Evolutionary conservation across 2,797 vertebrate species (phyloP).

Genomic region (Chaetophractus vellerosus): DNA sequence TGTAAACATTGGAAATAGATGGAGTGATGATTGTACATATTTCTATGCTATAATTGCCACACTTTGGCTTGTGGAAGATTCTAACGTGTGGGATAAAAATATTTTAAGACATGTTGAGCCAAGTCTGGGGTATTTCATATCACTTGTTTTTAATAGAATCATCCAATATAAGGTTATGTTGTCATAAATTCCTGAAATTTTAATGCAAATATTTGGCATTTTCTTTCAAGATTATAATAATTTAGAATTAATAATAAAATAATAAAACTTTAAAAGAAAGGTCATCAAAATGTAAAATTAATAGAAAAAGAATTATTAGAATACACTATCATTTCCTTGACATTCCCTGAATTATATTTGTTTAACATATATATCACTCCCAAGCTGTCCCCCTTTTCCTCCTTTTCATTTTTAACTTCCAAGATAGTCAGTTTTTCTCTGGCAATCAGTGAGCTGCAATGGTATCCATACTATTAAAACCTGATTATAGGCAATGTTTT

Average conservation of each 20-base stretch:
- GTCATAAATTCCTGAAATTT: neutral
- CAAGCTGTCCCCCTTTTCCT: neutral
- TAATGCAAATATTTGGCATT: neutral
- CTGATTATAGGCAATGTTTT: neutral
- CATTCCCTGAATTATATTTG: neutral
- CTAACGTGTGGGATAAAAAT: neutral
- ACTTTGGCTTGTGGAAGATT: neutral
- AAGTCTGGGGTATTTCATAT: neutral
- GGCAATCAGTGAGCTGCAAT: neutral
- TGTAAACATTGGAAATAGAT: neutral
- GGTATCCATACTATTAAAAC: neutral
- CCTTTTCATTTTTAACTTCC: neutral
- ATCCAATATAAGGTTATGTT: neutral
- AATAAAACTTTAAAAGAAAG: neutral
- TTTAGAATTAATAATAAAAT: neutral
- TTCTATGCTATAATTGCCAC: neutral
- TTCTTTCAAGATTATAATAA: slow-evolving; percentile 12
- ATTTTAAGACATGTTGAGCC: neutral
- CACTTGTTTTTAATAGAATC: neutral
- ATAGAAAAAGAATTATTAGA: neutral
- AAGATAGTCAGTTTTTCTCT: neutral
- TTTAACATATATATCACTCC: neutral
- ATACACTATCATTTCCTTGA: neutral
- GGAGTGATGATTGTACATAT: neutral
- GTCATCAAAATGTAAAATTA: neutral